Percentiles rank a stretch among this genome's conserved stretches.
Conservation (phyloP, 2,113 vertebrate species). For the Ptilonorhynchus violaceus region DNA sequence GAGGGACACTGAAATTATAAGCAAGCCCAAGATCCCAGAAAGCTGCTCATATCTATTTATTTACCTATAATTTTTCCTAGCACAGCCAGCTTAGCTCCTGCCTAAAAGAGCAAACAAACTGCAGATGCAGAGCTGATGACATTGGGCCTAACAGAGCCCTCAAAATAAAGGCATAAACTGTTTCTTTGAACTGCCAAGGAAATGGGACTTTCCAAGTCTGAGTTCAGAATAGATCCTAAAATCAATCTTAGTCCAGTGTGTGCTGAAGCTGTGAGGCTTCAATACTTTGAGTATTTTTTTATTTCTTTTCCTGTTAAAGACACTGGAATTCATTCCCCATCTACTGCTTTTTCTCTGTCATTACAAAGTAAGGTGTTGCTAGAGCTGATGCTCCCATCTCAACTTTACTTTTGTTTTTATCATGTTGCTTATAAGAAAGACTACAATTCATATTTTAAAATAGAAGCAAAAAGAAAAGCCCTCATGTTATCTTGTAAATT, state of each 20-base stretch:
- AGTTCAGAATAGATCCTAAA: neutral
- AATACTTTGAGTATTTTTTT: neutral
- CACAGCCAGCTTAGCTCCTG: neutral
- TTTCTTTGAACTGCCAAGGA: neutral
- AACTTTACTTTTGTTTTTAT: neutral
- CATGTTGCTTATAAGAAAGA: neutral
- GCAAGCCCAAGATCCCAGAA: neutral
- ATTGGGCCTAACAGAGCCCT: neutral
- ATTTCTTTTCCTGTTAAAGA: neutral
- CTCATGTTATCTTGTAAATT: neutral
- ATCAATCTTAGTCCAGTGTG: neutral
- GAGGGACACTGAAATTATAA: neutral
- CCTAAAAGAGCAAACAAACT: neutral
- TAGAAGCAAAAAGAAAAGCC: neutral
- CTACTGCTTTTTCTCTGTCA: neutral
- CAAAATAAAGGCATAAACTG: neutral
- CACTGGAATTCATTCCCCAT: neutral
- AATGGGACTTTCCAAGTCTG: accelerated
- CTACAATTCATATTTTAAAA: neutral
- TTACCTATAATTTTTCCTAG: neutral
- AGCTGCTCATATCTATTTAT: neutral
- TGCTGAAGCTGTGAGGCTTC: neutral
- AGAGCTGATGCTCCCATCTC: neutral
- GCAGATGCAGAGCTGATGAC: neutral
- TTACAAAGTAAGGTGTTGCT: neutral